Evolutionary conservation across 1,140 invertebrate genomes (phyloP), one percentile per base, ranked within the genome.

Genomic region (Leguminivora glycinivorella): DNA sequence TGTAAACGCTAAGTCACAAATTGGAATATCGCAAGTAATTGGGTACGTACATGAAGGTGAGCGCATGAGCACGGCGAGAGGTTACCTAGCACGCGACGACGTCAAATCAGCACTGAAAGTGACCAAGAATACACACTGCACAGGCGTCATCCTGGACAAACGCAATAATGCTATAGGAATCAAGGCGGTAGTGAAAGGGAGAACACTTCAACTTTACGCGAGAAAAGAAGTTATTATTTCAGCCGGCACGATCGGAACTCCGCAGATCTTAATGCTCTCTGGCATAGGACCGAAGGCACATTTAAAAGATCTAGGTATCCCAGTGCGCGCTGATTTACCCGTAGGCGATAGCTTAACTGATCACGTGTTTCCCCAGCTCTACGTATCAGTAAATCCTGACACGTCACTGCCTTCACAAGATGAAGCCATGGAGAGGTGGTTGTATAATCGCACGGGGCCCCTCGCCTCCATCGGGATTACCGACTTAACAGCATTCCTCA

Each of bases 271-370:
- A 0, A 94, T 95, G 94, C 86, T 96, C 14, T 96, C 95, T 14
- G 96, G 96, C 2, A 89, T 96, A 14, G 95, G 95, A 0, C 95
- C 95, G 17, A 90, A 86, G 26, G 87, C 94, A 17, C 93, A 95
- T 68, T 80, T 93, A 12, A 72, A 80, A 86, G 92, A 87, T 87
- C 92, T 92, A 78, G 78, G 78, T 4, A 94, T 95, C 34, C 85
- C 93, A 24, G 92, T 95, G 0, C 88, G 94, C 17, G 90, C 93
- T 70, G 92, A 95, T 77, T 82, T 95, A 3, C 92, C 90, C 34
- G 95, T 94, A 56, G 97, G 97, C 0, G 88, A 95, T 7, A 96
- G 96, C 83, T 91, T 98, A 6, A 95, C 95, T 75, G 96, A 97
- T 82, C 96, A 97, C 79, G 76, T 85, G 0, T 91, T 31, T 85